Percentiles rank a stretch among this genome's conserved stretches.
Evolutionary conservation across 1,140 invertebrate species (phyloP).

Genomic region (Drosophila rufa): DNA sequence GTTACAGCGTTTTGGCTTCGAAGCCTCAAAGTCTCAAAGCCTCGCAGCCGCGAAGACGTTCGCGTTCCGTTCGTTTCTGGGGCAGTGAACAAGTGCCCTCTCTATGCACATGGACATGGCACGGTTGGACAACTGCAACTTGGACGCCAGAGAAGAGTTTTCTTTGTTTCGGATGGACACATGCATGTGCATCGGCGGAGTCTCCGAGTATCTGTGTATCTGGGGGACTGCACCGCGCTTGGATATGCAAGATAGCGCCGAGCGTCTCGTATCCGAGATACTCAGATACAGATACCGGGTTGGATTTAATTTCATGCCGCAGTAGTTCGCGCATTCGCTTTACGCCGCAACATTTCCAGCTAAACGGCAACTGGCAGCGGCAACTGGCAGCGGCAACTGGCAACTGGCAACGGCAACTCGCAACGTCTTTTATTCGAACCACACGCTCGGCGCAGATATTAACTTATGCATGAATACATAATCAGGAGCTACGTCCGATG

Average conservation of each 20-base stretch:
- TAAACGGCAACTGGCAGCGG: slow-evolving; percentile 58
- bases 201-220: slow-evolving; percentile 52
- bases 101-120: slow-evolving; percentile 78
- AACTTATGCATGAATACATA: slow-evolving; percentile 80
- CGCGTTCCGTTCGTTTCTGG: slow-evolving; percentile 73
- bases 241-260: slow-evolving; percentile 80
- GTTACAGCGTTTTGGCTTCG: slow-evolving; percentile 41
- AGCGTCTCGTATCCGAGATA: slow-evolving; percentile 15
- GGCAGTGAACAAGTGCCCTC: slow-evolving; percentile 81
- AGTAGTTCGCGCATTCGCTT: slow-evolving; percentile 83
- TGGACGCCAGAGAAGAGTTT: slow-evolving; percentile 62
- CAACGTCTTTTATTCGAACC: slow-evolving; percentile 65
- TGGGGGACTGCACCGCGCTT: slow-evolving; percentile 57
- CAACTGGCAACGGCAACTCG: neutral
- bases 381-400: slow-evolving; percentile 5
- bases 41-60: slow-evolving; percentile 8
- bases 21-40: slow-evolving; percentile 4
- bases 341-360: slow-evolving; percentile 75
- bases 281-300: slow-evolving; percentile 56
- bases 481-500: slow-evolving; percentile 68
- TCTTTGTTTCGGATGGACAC: slow-evolving; percentile 75
- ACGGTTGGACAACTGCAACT: slow-evolving; percentile 73
- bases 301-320: slow-evolving; percentile 84
- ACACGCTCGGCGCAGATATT: slow-evolving; percentile 59
- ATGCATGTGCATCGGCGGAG: slow-evolving; percentile 72